Conservation (phyloP, 2,888 invertebrate genomes). For the Amiota communis region DNA sequence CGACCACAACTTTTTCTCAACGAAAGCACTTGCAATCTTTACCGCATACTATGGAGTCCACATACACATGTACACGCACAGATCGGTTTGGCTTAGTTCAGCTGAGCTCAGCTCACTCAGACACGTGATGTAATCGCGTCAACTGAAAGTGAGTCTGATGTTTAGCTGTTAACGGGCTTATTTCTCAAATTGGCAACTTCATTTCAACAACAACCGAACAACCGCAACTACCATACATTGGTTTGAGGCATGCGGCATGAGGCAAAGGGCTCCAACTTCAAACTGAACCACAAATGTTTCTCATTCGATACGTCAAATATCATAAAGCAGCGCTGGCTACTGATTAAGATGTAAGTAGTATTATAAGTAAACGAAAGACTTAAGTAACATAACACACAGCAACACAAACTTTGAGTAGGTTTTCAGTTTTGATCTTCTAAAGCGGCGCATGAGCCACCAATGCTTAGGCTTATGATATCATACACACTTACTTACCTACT, state of each 20-base stretch:
- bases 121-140: conserved; percentile 52
- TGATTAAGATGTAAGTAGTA: conserved; percentile 3
- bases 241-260: too few species aligned
- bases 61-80: conserved; percentile 19
- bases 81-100: background rate
- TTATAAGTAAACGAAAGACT: conserved; percentile 12
- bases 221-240: background rate
- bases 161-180: background rate
- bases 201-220: background rate
- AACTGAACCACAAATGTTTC: too few species aligned
- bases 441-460: too few species aligned
- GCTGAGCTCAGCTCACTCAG: conserved; percentile 13
- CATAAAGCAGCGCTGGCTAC: too few species aligned
- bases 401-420: background rate
- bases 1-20: conserved; percentile 38
- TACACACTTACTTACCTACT: too few species aligned
- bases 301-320: too few species aligned
- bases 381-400: conserved; percentile 1
- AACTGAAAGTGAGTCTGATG: conserved; percentile 47
- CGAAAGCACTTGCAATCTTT: conserved; percentile 51
- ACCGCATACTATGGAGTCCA: conserved; percentile 53
- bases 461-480: too few species aligned
- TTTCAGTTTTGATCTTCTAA: too few species aligned
- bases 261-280: too few species aligned
- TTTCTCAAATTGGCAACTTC: background rate